Evolutionary conservation across 2,797 vertebrate genomes (phyloP).

Genomic region (Sparus aurata): DNA sequence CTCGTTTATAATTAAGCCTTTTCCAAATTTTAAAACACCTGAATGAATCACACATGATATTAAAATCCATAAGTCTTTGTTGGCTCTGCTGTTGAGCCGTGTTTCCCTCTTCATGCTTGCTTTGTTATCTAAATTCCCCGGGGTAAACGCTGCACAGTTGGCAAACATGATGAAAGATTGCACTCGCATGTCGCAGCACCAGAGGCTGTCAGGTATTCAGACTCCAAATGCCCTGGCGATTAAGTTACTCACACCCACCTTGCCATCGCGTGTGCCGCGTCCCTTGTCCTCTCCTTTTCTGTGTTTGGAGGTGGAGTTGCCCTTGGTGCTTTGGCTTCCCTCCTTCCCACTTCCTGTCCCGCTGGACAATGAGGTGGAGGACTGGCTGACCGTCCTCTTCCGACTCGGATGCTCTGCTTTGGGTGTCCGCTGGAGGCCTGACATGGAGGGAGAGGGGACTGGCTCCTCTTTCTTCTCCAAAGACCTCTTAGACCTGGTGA

Average conservation of each 20-base stretch:
- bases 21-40: too few relatives aligned
- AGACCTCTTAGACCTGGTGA: slow-evolving; percentile 90
- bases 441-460: slow-evolving; percentile 93
- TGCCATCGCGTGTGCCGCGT: slow-evolving; percentile 88
- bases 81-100: too few relatives aligned
- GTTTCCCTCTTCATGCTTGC: background rate
- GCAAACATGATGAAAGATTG: slow-evolving; percentile 40
- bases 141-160: slow-evolving; percentile 19
- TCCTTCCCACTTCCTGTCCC: slow-evolving; percentile 90
- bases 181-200: slow-evolving; percentile 1
- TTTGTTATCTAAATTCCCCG: slow-evolving; percentile 9
- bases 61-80: too few relatives aligned
- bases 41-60: too few relatives aligned
- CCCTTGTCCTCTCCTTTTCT: slow-evolving; percentile 94
- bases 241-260: slow-evolving; percentile 82
- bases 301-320: slow-evolving; percentile 90
- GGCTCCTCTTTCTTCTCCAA: slow-evolving; percentile 95
- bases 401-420: slow-evolving; percentile 92
- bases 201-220: slow-evolving; percentile 25
- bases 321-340: slow-evolving; percentile 87
- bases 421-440: slow-evolving; percentile 89
- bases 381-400: slow-evolving; percentile 95
- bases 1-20: too few relatives aligned
- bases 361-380: slow-evolving; percentile 91
- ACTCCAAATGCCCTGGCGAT: background rate